Evolutionary conservation across 2,797 vertebrate genomes (phyloP), one percentile per base, ranked within the genome.

Genomic region (Scleropages formosus): DNA sequence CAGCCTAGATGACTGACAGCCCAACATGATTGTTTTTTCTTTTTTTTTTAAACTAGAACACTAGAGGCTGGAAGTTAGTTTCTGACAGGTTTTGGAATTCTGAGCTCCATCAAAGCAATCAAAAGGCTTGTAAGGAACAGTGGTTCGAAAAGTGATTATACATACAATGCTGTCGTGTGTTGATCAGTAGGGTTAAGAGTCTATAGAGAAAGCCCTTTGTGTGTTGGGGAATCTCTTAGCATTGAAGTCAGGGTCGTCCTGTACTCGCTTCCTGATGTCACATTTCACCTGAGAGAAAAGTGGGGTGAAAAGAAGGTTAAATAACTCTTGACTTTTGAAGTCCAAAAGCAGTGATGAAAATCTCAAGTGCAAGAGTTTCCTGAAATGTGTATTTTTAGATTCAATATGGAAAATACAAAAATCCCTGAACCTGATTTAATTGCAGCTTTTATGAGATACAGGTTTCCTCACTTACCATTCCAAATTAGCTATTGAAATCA

Each of bases 151-250:
- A 69, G 67, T 26, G 12, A 49, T 13, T 47, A 46, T 22, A 47
- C 66, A 49, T 8, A 15, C 65, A 22, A 10, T 20, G 22, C 20
- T 68, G 31, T 24, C 66, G 15, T 53, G 4, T 27, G 53, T 26
- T 10, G 20, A 68, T 15, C 44, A 64, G 18, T 64, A 16, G 51
- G 56, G 74, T 91, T 93, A 95, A 0, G 91, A 92, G 81, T 94
- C 92, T 1, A 61, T 11, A 10, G 91, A 92, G 78, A 96, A 96
- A 73, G 94, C 95, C 87, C 90, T 91, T 80, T 95, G 93, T 49
- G 93, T 85, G 68, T 93, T 96, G 15, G 96, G 95, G 82, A 96
- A 97, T 81, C 93, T 91, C 84, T 96, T 93, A n/a, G 93, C 84
- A 82, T 75, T 95, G 88, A 94, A 96, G 70, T 95, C 94, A 0